Conservation (phyloP, 1,140 invertebrate genomes). For the Lamellibrachia luymesi region DNA sequence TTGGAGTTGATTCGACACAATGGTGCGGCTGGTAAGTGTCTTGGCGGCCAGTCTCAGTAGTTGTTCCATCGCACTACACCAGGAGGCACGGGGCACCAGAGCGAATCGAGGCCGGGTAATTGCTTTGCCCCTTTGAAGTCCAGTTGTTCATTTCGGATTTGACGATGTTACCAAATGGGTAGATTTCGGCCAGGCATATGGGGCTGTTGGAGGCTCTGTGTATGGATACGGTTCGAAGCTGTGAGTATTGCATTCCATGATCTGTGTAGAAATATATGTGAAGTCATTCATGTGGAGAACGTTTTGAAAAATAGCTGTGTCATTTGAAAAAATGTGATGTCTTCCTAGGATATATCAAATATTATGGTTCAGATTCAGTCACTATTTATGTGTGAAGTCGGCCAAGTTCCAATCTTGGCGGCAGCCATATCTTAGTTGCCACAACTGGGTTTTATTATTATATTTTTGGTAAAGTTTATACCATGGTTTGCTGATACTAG, state of each 20-base stretch:
- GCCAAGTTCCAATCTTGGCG: too few relatives aligned
- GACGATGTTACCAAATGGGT: neutral
- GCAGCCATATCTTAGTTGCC: too few relatives aligned
- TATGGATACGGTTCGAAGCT: neutral
- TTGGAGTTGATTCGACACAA: neutral
- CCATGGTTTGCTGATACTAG: too few relatives aligned
- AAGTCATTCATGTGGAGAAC: neutral
- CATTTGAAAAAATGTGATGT: too few relatives aligned
- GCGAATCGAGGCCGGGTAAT: neutral
- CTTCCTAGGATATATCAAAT: too few relatives aligned
- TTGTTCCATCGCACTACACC: neutral
- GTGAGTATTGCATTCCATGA: neutral
- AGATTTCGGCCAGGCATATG: neutral
- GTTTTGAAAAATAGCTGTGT: neutral
- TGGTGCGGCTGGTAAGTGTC: neutral
- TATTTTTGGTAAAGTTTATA: too few relatives aligned
- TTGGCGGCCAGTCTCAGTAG: neutral
- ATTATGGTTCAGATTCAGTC: too few relatives aligned
- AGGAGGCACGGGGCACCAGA: neutral
- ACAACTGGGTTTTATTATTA: too few relatives aligned
- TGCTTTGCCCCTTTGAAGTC: neutral
- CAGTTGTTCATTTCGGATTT: neutral
- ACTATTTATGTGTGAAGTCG: too few relatives aligned
- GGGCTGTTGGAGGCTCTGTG: neutral
- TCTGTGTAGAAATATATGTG: neutral